Evolutionary conservation across 2,888 invertebrate genomes (phyloP), one percentile per base, ranked within the genome.

Genomic region (Slavum lentiscoides): DNA sequence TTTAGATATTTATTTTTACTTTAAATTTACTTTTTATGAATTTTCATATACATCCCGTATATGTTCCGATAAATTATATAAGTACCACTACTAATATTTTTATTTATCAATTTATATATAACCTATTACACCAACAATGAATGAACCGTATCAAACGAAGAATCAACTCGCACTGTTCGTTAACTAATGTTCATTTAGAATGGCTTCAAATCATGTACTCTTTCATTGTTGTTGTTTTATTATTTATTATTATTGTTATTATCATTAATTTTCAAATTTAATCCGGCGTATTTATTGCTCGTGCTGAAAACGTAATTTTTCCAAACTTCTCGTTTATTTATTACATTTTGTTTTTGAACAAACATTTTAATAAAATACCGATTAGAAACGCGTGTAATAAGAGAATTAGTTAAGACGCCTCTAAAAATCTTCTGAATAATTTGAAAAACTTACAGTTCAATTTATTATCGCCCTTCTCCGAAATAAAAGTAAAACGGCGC

Each of bases 1-100:
- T 19, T 53, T 53, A 19, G 19, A 55, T 17, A 30, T 69, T 55
- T 69, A 23, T 55, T 30, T 69, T 30, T 8, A 21, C 70, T 21
- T 39, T 13, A 72, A 59, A 59, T 72, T 58, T 39, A 72, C 15
- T 58, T 72, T 72, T 72, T 39, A 59, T 58, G 30, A n/a, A n/a
- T 23, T 68, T 30, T 53, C 17, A 49, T 68, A 19, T 21, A 30
- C 5, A 19, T 69, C 11, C 68, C 19, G 1, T 64, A 64, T 64
- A 17, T 17, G 19, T 64, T 19, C 17, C 19, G 17, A 39, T 23
- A 64, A 39, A 64, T 64, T 39, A 61, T 21, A 9, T 43, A 43
- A 30, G 30, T 30, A 30, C 30, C 30, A 30, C 30, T 30, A 30
- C 2, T 30, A 30, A 23, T 61, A 11, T 61, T 13, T 61, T 8